Conservation (phyloP, 2,113 vertebrate genomes). For the Urocynchramus pylzowi region DNA sequence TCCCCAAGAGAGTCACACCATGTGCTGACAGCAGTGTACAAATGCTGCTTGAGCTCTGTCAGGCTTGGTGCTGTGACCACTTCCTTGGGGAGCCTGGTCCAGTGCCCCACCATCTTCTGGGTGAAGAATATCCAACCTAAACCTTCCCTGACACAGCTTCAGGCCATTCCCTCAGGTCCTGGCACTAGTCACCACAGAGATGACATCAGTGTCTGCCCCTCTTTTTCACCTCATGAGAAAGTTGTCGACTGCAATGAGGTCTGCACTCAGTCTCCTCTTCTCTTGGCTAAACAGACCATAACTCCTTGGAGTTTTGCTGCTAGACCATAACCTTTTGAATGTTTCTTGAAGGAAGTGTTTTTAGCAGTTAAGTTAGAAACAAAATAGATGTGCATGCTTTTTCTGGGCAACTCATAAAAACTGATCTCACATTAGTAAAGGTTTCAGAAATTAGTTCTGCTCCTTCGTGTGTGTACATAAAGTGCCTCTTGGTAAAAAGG, state of each 20-base stretch:
- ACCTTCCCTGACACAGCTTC: not conserved
- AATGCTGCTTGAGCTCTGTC: not conserved
- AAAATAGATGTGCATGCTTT: not conserved
- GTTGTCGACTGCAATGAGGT: not conserved
- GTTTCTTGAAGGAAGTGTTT: not conserved
- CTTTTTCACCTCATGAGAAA: not conserved
- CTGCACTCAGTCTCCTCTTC: not conserved
- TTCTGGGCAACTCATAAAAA: not conserved
- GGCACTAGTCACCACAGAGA: not conserved
- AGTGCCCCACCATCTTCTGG: not conserved
- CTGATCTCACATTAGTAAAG: not conserved
- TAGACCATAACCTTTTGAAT: not conserved
- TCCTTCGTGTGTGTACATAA: slow-evolving; percentile 36
- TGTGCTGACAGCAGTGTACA: not conserved
- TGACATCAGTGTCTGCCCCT: not conserved
- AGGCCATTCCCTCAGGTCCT: not conserved
- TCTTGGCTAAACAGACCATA: not conserved
- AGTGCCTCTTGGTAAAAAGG: slow-evolving; percentile 47
- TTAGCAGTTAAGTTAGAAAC: not conserved
- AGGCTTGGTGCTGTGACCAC: not conserved
- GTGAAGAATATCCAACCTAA: not conserved
- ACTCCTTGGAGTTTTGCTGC: not conserved
- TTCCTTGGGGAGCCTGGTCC: not conserved
- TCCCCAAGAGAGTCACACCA: not conserved
- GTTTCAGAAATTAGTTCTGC: slow-evolving; percentile 40